These are phyloP conservation scores for Hydra vulgaris DNA, from an alignment of 30 jellyfish, hydroid and myxozoan species.

Conservation along the genomic window DNA sequence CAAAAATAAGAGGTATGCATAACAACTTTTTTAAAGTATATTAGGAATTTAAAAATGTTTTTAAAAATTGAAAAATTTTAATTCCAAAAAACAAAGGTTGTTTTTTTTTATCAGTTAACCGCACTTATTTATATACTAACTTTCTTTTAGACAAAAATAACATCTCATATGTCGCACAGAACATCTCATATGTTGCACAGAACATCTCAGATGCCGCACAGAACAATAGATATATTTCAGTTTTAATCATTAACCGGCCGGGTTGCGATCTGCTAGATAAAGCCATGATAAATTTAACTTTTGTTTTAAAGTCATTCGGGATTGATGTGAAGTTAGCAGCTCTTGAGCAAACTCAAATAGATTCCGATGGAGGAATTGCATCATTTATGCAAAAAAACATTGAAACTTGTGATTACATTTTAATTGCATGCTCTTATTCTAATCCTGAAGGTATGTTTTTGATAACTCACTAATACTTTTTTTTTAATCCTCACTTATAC, in stretches of 20 bases:
- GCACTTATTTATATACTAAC: too few relatives aligned
- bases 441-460: background rate
- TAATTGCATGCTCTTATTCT: background rate
- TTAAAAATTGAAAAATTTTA: too few relatives aligned
- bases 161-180: too few relatives aligned
- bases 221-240: background rate
- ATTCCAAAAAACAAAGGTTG: too few relatives aligned
- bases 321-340: conserved; percentile 13
- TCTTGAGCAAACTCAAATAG: conserved; percentile 16
- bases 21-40: background rate
- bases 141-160: too few relatives aligned
- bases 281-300: conserved; percentile 2
- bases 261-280: conserved; percentile 27
- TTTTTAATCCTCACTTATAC: too few relatives aligned
- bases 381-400: conserved; percentile 16
- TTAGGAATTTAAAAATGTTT: too few relatives aligned
- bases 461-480: too few relatives aligned
- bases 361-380: conserved; percentile 31
- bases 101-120: too few relatives aligned
- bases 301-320: conserved; percentile 9
- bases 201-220: too few relatives aligned
- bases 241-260: conserved; percentile 22
- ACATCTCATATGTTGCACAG: too few relatives aligned
- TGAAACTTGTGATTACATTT: conserved; percentile 27
- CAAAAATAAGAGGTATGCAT: background rate